Base-by-base conservation (phyloP, 1,140 invertebrate species). In the Lepidurus apus region DNA sequence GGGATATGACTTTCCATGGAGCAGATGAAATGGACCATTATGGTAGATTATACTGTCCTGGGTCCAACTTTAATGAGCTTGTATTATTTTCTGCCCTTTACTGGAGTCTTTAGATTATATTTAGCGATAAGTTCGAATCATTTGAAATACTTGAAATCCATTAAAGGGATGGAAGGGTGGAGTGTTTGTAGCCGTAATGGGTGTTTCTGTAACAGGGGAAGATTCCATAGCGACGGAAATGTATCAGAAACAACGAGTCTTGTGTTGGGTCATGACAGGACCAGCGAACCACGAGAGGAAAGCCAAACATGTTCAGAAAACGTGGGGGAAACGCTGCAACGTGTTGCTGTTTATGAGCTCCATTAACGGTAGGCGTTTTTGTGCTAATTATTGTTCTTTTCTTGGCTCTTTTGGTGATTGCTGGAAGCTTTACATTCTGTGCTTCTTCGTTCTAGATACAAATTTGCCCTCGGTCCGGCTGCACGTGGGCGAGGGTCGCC, bases 221-320 rank as follows among this genome's bases (percentile, higher is more conserved):
- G 78, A 79, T n/a, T 26, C 65, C 10, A 17, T 73, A 8, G 79
- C 79, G 8, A 11, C 42, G 42, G 79, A 80, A 43, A 17, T 80
- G 13, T 73, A 74, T 43, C n/a, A 79, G 26, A 77, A 80, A 78
- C 86, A 90, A 3, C 88, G 93, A 74, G 91, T 99, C 0, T 87
- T 98, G 1, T 99, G 97, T 84, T 98, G 96, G 96, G 88, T 99
- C 10, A 95, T 98, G 92, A 99, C 97, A 0, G 91, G 90, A 80
- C 96, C 96, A 7, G 88, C 88, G 47, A 98, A 96, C 83, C 94
- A 98, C 83, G 87, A 94, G 81, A 93, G 89, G 79, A 96, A 96
- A 85, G 96, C 97, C 0, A 89, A 88, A 24, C 95, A 97, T 81
- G 95, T 98, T 0, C 96, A 96, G 84, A 91, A 93, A 3, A 99